A percentile compares a stretch with the other conserved stretches of the same genome.
Conservation (phyloP, 92 coral and sea anemone genomes). For the Umimayanthus kanabou region DNA sequence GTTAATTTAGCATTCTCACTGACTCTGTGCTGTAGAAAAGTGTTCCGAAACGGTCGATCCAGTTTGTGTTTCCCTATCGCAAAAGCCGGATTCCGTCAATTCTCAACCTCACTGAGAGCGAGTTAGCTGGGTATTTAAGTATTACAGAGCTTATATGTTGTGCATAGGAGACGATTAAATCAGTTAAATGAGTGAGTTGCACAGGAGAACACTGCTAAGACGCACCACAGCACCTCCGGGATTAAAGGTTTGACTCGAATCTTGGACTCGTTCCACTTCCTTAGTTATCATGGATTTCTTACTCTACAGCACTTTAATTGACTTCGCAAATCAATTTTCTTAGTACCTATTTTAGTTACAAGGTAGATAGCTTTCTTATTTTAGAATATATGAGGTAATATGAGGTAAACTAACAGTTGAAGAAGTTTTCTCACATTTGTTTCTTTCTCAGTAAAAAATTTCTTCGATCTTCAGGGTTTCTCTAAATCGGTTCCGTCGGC, state of each 20-base stretch:
- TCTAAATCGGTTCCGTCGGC: too few species aligned
- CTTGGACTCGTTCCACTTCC: neutral
- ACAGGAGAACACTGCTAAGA: neutral
- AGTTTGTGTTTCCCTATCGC: neutral
- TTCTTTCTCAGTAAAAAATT: too few species aligned
- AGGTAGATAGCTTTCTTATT: too few species aligned
- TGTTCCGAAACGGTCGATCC: neutral
- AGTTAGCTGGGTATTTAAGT: too few species aligned
- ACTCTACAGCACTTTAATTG: neutral
- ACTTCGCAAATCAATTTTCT: neutral
- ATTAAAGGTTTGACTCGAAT: neutral
- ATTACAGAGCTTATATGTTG: too few species aligned
- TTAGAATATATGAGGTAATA: too few species aligned
- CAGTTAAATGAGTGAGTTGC: neutral
- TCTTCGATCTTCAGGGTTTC: too few species aligned
- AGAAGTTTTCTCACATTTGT: too few species aligned
- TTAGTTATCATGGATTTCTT: neutral
- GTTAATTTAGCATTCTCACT: neutral
- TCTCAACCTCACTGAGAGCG: too few species aligned
- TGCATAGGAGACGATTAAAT: neutral
- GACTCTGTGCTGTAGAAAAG: neutral
- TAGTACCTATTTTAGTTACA: too few species aligned
- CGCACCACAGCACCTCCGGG: conserved; percentile 4
- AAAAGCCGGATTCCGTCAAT: too few species aligned
- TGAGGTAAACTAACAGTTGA: too few species aligned